Base-by-base conservation (phyloP, 2,888 invertebrate genomes). In the Adelphocoris suturalis region DNA sequence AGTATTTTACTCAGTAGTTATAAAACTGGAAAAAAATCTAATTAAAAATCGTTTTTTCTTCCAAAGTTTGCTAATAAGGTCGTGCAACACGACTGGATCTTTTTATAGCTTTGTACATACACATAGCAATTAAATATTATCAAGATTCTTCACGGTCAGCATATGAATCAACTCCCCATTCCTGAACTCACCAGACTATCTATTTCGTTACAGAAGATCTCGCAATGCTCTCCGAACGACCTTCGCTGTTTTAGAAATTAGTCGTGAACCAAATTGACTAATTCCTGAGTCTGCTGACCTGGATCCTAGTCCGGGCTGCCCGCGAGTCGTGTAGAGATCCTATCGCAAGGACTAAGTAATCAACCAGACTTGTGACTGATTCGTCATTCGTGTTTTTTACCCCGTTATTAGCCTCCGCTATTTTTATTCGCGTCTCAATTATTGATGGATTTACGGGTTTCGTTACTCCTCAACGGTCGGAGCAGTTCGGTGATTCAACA, bases 261-360 rank as follows among this genome's bases (percentile, higher is more conserved):
- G 82, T 82, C 82, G 82, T 82, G 82, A 82, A 52, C 82, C 52
- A 82, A 82, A 82, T 82, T 82, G 82, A 82, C 82, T 82, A 82
- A 82, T 82, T 82, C 82, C 52, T 48, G 14, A 82, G 82, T 82
- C 82, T 19, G 52, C 52, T 82, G 82, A 82, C 82, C 82, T 82
- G 82, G 52, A 82, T 82, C 82, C 82, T 46, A 37, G 80, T 16
- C 80, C n/a, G 13, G 19, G 48, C 27, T 47, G 27, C 82, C 27
- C 82, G 47, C 14, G 23, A 82, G 82, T 82, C 82, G 82, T 82
- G 82, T 82, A 52, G 23, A 82, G 82, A 82, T 82, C 52, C 47
- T 82, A 82, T 82, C 82, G 82, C 82, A 82, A 82, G 82, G 82
- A 82, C 82, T 82, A 82, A 82, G 82, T 82, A 82, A 82, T 82